These are phyloP conservation scores for Clinocottus analis DNA, from an alignment of 2,113 vertebrate genomes.

Conservation along the genomic window DNA sequence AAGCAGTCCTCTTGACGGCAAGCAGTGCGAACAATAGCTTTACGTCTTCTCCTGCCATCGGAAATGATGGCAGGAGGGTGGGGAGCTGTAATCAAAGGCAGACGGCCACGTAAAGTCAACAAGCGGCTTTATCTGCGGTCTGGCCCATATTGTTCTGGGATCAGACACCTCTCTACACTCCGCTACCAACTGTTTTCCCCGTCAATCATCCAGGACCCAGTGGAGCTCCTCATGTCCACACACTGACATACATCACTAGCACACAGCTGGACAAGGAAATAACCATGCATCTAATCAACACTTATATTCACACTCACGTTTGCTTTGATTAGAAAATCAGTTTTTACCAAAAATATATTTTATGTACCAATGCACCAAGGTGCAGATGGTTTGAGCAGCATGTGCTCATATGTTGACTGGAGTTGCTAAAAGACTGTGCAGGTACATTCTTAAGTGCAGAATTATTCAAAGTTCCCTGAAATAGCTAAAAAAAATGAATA, in stretches of 20 bases:
- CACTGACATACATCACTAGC: background rate
- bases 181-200: background rate
- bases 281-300: background rate
- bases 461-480: background rate
- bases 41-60: constrained; percentile 23
- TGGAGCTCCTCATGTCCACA: background rate
- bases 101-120: constrained; percentile 50
- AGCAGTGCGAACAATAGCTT: constrained; percentile 40
- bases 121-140: constrained; percentile 45
- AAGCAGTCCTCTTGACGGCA: background rate
- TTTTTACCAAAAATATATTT: background rate
- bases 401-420: background rate
- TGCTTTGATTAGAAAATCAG: background rate
- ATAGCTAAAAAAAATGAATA: background rate
- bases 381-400: background rate
- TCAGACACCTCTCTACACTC: background rate
- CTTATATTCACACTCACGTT: background rate
- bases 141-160: constrained; percentile 50
- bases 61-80: constrained; percentile 41
- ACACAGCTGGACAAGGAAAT: background rate
- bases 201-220: constrained; percentile 42
- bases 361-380: background rate
- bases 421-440: background rate
- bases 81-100: constrained; percentile 45
- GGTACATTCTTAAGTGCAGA: background rate